Base-by-base conservation (phyloP, 2,888 invertebrate genomes). In the Hydroisotoma schaefferi region DNA sequence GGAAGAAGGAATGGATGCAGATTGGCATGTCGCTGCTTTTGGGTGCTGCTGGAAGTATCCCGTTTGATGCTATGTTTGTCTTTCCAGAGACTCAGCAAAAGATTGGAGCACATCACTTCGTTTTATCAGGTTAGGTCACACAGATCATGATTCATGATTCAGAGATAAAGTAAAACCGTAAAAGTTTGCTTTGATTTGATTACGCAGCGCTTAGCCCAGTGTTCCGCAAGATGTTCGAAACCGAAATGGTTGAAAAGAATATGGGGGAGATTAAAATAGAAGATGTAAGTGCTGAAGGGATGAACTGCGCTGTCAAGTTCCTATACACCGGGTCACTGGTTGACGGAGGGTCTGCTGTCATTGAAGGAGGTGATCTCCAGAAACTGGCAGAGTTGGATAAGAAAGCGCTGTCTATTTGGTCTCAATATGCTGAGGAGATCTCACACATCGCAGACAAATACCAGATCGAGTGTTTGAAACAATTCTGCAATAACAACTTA, bases 391-490 rank as follows among this genome's bases (percentile, higher is more conserved):
- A n/a, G n/a, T n/a, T n/a, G n/a, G n/a, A n/a, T n/a, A n/a, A n/a
- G n/a, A n/a, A n/a, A n/a, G n/a, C n/a, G n/a, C n/a, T n/a, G n/a
- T n/a, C n/a, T n/a, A n/a, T n/a, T 15, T 33, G 51, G 10, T 25
- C 43, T 18, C 27, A 40, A 18, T 51, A 38, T 28, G 55, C 60
- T 29, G 27, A 38, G n/a, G 33, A 33, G 33, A 33, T 33, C 8
- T 8, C 15, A 10, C 15, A 33, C 33, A 33, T 15, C 15, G 33
- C 33, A 8, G 33, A 33, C 33, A 33, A 33, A 15, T 33, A 33
- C 15, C 8, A 33, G 8, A 10, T 33, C 8, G 8, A 8, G 33
- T 6, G 26, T 4, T 18, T 49, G 3, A 49, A 28, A 20, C 3
- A 8, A 4, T 28, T 27, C 28, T 49, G 27, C 5, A 29, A 49